These are phyloP conservation scores for Volucella inflata DNA, from an alignment of 2,888 invertebrate species.

Conservation along the genomic window DNA sequence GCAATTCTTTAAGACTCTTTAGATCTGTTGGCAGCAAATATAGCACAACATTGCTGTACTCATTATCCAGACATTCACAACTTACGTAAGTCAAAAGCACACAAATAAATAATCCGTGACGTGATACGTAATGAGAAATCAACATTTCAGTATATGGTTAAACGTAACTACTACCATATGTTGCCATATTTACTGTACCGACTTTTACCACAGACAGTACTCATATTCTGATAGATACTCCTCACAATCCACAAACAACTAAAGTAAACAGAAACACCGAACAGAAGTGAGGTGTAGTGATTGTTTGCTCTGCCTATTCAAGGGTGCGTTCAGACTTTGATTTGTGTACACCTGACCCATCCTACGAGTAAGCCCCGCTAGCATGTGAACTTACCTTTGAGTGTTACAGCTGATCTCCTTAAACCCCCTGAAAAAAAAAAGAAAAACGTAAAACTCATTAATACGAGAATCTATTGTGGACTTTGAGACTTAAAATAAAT, in stretches of 20 bases:
- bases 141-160: constrained; percentile 8
- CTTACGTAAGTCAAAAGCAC: constrained; percentile 12
- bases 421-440: constrained; percentile 29
- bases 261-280: not conserved
- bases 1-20: constrained; percentile 1
- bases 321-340: too few species aligned
- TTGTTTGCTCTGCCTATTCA: too few species aligned
- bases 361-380: too few species aligned
- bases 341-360: not conserved
- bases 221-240: not conserved
- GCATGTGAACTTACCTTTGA: not conserved
- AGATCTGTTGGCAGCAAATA: constrained; percentile 1
- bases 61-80: not conserved
- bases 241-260: not conserved
- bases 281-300: not conserved
- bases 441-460: constrained; percentile 5
- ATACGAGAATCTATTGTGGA: not conserved
- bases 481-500: too few species aligned
- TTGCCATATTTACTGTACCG: constrained; percentile 2
- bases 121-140: constrained; percentile 15
- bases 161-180: constrained; percentile 7
- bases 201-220: not conserved
- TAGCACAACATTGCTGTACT: constrained; percentile 9
- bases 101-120: constrained; percentile 7
- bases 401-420: not conserved